Evolutionary conservation across 2,113 vertebrate species (phyloP), one percentile per base, ranked within the genome.

Genomic region (Scomber colias): DNA sequence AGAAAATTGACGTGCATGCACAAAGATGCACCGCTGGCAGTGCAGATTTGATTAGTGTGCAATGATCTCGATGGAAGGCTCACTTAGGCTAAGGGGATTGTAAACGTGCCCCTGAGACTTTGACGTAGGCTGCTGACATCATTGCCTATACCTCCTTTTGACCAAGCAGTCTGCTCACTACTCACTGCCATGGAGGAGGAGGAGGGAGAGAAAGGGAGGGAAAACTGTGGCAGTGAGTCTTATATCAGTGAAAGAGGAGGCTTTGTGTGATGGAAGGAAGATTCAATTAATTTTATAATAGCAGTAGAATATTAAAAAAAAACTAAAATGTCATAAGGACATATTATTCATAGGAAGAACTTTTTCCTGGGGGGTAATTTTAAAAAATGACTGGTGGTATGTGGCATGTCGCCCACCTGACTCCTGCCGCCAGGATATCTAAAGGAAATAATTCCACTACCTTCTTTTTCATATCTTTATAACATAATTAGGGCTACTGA

Each of bases 91-190:
- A 78, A 90, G 87, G 78, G 60, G 90, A 84, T 89, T 87, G 78
- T 72, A 84, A 90, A 87, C 48, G 72, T 73, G 77, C 83, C 74
- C 70, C 80, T 66, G 68, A 89, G 89, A 86, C 88, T 88, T 78
- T 94, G 93, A 94, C 92, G 93, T 84, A 91, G 66, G 88, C 84
- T 92, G 88, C 90, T 93, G 92, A 94, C 91, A 92, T 93, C 93
- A 92, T 68, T 55, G 75, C 75, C 77, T 69, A 65, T 84, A 73
- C 75, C 82, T 82, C 68, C 77, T 72, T 87, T 89, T 87, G 84
- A 88, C 84, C 82, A 84, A 79, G 78, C 82, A 81, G 73, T 72
- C 68, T 82, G 81, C 74, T 84, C 62, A 53, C 40, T 1, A 11
- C 70, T 75, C 48, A 50, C 77, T 87, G 80, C 66, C 31, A 30